phyloP scores from a whole-genome alignment of 2,888 invertebrate species.

The Congeria kusceri region DNA sequence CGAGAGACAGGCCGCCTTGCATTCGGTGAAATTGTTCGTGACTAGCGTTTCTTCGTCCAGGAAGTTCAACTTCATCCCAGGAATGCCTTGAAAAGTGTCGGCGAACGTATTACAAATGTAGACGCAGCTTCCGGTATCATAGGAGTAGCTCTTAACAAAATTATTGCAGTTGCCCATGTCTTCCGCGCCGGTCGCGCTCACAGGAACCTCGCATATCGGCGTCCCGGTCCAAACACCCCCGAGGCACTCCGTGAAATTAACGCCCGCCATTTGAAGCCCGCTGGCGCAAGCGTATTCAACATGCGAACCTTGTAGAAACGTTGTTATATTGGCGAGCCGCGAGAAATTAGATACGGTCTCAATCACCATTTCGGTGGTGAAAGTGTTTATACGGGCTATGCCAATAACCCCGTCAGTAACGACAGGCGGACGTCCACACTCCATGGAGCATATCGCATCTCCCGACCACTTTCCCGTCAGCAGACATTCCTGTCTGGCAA shows the following conservation, averaged over 20 bases:
- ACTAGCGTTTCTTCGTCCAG: conserved; percentile 5
- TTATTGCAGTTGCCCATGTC: background rate
- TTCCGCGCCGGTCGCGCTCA: background rate
- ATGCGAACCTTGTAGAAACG: background rate
- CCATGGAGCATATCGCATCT: background rate
- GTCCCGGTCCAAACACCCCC: conserved; percentile 12
- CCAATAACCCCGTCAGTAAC: background rate
- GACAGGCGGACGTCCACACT: background rate
- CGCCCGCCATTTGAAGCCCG: background rate
- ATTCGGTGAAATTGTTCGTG: background rate
- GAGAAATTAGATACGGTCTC: no score
- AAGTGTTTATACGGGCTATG: no score
- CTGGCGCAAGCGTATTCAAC: conserved; percentile 2
- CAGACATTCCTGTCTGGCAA: background rate
- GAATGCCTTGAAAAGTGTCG: conserved; percentile 24
- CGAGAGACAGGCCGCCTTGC: conserved; percentile 7
- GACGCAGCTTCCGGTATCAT: conserved; percentile 4
- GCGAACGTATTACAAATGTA: conserved; percentile 11
- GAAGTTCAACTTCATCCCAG: conserved; percentile 12
- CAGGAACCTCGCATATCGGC: background rate
- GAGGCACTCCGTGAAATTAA: conserved; percentile 2
- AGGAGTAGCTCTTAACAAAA: conserved; percentile 8
- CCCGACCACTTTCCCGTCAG: conserved; percentile 16
- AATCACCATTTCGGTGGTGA: no score
- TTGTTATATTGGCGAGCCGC: no score